Base-by-base conservation (phyloP, 2,797 vertebrate species). In the Poeciliopsis paucimaculata region DNA sequence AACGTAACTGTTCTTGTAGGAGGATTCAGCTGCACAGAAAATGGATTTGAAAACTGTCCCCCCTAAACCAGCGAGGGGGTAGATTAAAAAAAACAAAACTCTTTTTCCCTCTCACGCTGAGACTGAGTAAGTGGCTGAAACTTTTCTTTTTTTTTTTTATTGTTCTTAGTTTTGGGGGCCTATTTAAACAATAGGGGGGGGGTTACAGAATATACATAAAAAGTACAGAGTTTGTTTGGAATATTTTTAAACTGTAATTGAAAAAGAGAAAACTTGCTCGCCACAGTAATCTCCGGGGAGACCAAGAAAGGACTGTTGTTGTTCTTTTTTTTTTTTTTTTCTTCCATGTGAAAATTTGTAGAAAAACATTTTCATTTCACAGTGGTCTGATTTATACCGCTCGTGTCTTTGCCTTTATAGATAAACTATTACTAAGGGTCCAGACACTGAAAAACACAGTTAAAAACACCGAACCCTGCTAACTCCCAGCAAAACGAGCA, bases 71-170 rank as follows among this genome's bases (percentile, higher is more conserved):
- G 76, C 64, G 3, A 66, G 82, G 84, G 91, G 88, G 85, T 55
- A 68, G 49, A 72, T 45, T 34, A 51, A 51, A 39, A 77, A 60
- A 36, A 23, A 23, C 0, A n/a, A n/a, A n/a, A 79, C 72, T 72
- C 83, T 79, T 26, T 2, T 2, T 20, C 10, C 64, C 15, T 87
- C 73, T 71, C 82, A 41, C 36, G 26, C 36, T 45, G 20, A 47
- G 20, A 76, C 55, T 41, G 39, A 93, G 94, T 94, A 92, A 95
- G 93, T 93, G 51, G 70, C 26, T 28, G 51, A 60, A 82, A 88
- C 79, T 87, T 89, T 83, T 60, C 39, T 73, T 46, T 41, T 64
- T 77, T 64, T 77, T 41, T 18, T 74, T n/a, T 45, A 15, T 57
- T 39, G 18, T 34, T 41, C 15, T 68, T 36, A 68, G 36, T 70